These are phyloP conservation scores for Cyrtonyx montezumae DNA, from an alignment of 2,113 vertebrate genomes.

Conservation along the genomic window DNA sequence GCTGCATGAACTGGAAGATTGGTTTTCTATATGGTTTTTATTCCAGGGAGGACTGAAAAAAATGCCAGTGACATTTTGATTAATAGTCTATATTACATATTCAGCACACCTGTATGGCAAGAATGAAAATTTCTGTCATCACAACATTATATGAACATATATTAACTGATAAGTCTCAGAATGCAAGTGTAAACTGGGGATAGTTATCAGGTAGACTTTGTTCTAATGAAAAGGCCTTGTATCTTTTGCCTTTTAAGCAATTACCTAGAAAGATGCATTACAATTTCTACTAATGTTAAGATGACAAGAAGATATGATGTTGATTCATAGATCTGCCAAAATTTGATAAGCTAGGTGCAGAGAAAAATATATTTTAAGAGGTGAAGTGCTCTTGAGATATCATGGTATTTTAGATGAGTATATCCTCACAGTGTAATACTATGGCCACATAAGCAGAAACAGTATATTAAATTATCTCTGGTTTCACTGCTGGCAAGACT, in stretches of 20 bases:
- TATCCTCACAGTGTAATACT: background rate
- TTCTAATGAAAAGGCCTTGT: background rate
- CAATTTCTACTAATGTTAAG: background rate
- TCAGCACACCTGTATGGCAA: background rate
- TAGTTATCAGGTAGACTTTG: background rate
- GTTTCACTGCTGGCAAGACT: constrained; percentile 19
- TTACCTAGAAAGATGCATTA: background rate
- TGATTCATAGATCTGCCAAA: background rate
- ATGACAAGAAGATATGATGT: background rate
- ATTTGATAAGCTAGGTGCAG: background rate
- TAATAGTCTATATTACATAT: background rate
- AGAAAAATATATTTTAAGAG: background rate
- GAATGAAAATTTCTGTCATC: background rate
- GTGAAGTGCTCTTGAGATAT: background rate
- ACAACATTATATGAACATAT: background rate
- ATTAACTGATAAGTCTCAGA: background rate
- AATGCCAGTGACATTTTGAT: background rate
- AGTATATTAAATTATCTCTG: background rate
- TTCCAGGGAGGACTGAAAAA: background rate
- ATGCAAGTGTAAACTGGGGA: background rate
- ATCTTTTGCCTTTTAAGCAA: background rate
- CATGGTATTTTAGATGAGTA: background rate
- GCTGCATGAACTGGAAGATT: background rate
- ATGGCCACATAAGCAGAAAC: background rate
- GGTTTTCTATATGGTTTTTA: background rate